A percentile compares a stretch with the other conserved stretches of the same genome.
These are phyloP conservation scores for Paralichthys olivaceus DNA, from an alignment of 2,113 vertebrate genomes.

Conservation along the genomic window DNA sequence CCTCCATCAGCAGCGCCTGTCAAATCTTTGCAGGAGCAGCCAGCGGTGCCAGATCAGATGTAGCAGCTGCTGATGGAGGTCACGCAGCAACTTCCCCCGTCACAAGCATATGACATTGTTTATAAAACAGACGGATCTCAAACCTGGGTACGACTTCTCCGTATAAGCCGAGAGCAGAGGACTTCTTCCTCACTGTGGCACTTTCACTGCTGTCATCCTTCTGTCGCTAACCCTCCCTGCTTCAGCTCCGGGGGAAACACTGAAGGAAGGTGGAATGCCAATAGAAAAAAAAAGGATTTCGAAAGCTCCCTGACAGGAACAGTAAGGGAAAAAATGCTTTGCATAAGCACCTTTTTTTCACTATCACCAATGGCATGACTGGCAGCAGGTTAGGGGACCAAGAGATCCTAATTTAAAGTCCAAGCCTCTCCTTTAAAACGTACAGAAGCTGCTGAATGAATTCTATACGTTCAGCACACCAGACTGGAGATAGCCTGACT, in stretches of 20 bases:
- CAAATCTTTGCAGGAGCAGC: background rate
- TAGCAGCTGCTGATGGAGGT: constrained; percentile 36
- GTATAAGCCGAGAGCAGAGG: constrained; percentile 29
- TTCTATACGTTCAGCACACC: constrained; percentile 7
- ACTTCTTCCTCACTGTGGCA: constrained; percentile 50
- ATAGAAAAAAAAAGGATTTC: constrained; percentile 63
- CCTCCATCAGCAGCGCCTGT: constrained; percentile 33
- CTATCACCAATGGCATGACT: constrained; percentile 55
- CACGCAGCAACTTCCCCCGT: constrained; percentile 19
- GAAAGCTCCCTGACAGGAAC: constrained; percentile 67
- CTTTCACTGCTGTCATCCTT: constrained; percentile 56
- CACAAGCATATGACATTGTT: constrained; percentile 28
- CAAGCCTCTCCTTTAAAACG: constrained; percentile 46
- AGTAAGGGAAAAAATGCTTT: constrained; percentile 54
- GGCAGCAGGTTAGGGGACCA: constrained; percentile 55
- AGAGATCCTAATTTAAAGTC: constrained; percentile 65
- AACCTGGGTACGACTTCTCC: background rate
- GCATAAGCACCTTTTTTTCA: constrained; percentile 66
- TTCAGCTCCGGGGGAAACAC: constrained; percentile 48
- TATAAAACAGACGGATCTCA: constrained; percentile 37
- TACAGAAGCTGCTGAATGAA: constrained; percentile 39
- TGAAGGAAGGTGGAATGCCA: constrained; percentile 63
- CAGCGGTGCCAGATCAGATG: constrained; percentile 43
- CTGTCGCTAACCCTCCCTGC: constrained; percentile 16
- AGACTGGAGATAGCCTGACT: constrained; percentile 20